These are phyloP conservation scores for Syngnathoides biaculeatus DNA, from an alignment of 2,113 vertebrate species.

Conservation along the genomic window DNA sequence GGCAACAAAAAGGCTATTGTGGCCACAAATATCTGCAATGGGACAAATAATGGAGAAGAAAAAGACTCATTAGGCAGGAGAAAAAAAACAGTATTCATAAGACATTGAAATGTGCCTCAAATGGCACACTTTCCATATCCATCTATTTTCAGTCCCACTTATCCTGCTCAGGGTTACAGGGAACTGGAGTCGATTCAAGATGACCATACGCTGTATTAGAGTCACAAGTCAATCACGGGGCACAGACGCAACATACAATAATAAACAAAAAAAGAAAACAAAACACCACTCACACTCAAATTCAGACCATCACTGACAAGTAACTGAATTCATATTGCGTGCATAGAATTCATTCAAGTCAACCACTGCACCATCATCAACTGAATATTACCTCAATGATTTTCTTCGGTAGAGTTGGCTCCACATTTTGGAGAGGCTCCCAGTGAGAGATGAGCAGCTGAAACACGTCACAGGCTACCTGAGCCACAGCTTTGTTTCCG, in stretches of 20 bases:
- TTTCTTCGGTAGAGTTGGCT: constrained; percentile 83
- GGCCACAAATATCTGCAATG: constrained; percentile 90
- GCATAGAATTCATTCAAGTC: too few species aligned
- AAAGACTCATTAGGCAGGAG: background rate
- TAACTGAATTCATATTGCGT: background rate
- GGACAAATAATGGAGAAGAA: constrained; percentile 56
- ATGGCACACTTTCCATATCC: background rate
- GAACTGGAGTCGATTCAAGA: background rate
- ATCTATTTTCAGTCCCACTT: background rate
- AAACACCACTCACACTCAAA: background rate
- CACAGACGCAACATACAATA: too few species aligned
- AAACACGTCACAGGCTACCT: constrained; percentile 90
- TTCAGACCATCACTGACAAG: background rate
- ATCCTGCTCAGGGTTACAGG: background rate
- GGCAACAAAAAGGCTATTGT: constrained; percentile 96
- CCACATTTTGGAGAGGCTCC: constrained; percentile 86
- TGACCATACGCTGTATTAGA: background rate
- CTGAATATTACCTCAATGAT: constrained; percentile 83
- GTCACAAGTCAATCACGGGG: background rate
- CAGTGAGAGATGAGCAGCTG: constrained; percentile 91
- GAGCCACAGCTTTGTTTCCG: constrained; percentile 89
- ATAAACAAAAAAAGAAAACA: too few species aligned
- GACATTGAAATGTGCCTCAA: background rate
- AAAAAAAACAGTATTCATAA: background rate
- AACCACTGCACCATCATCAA: background rate